Evolutionary conservation across 2,113 vertebrate genomes (phyloP).

Genomic region (Passer montanus): DNA sequence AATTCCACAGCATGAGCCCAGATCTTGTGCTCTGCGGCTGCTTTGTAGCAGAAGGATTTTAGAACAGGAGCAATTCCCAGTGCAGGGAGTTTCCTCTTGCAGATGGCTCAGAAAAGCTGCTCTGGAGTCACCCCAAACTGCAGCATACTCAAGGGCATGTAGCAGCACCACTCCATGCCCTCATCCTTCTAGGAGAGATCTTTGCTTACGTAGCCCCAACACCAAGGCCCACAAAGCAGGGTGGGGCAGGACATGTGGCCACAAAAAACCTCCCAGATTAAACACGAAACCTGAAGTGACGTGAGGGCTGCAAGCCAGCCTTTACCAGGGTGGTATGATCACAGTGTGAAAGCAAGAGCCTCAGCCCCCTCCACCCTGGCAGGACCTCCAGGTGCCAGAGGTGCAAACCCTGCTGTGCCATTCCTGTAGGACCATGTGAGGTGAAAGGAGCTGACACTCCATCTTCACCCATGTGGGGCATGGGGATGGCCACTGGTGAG

Average conservation of each 20-base stretch:
- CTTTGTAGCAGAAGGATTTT: background rate
- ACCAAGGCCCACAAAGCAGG: background rate
- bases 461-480: background rate
- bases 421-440: fast-evolving
- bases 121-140: background rate
- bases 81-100: background rate
- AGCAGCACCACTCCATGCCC: background rate
- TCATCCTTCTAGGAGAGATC: background rate
- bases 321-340: background rate
- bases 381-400: background rate
- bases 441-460: background rate
- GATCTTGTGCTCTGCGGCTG: background rate
- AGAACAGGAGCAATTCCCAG: background rate
- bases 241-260: background rate
- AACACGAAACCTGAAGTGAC: background rate
- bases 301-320: background rate
- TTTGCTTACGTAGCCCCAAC: background rate
- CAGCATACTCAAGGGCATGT: background rate
- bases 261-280: background rate
- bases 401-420: background rate
- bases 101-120: background rate
- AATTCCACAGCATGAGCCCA: background rate
- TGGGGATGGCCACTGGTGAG: background rate
- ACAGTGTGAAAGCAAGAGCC: background rate
- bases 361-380: background rate